A percentile compares a stretch with the other conserved stretches of the same genome.
These are phyloP conservation scores for Heliconius sara DNA, from an alignment of 2,888 invertebrate species.

Conservation along the genomic window DNA sequence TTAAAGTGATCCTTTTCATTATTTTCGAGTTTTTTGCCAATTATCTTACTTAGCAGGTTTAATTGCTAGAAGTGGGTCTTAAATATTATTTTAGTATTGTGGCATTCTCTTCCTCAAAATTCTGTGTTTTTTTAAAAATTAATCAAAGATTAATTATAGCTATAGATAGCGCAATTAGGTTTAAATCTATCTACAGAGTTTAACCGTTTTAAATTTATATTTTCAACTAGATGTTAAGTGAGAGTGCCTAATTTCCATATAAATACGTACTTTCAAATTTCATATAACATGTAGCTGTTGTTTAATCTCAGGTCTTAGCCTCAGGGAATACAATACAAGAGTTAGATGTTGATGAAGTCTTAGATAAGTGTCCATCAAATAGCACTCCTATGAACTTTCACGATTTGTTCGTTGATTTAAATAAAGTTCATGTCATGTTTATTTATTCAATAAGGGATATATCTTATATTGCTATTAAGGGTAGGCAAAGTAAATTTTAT, in stretches of 20 bases:
- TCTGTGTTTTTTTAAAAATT: too few relatives aligned
- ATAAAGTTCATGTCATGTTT: not conserved
- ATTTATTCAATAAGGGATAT: not conserved
- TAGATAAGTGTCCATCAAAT: conserved; percentile 17
- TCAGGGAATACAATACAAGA: not conserved
- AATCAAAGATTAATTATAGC: too few relatives aligned
- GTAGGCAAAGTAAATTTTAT: too few relatives aligned
- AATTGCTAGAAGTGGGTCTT: not conserved
- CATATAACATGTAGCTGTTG: not conserved
- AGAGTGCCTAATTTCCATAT: not conserved
- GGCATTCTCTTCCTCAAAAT: too few relatives aligned
- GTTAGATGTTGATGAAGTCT: not conserved
- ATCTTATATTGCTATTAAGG: too few relatives aligned
- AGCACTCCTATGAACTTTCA: conserved; percentile 17
- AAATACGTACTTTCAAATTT: not conserved
- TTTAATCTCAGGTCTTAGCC: conserved; percentile 5
- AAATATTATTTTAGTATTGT: not conserved
- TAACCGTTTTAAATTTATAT: not conserved
- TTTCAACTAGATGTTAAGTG: not conserved
- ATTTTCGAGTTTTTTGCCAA: not conserved
- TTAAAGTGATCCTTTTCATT: not conserved
- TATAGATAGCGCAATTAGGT: too few relatives aligned
- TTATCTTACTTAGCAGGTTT: too few relatives aligned
- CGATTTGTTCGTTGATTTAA: conserved; percentile 3
- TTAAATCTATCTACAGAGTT: too few relatives aligned